Evolutionary conservation across 2,797 vertebrate genomes (phyloP).

Genomic region (Ataeniobius toweri): DNA sequence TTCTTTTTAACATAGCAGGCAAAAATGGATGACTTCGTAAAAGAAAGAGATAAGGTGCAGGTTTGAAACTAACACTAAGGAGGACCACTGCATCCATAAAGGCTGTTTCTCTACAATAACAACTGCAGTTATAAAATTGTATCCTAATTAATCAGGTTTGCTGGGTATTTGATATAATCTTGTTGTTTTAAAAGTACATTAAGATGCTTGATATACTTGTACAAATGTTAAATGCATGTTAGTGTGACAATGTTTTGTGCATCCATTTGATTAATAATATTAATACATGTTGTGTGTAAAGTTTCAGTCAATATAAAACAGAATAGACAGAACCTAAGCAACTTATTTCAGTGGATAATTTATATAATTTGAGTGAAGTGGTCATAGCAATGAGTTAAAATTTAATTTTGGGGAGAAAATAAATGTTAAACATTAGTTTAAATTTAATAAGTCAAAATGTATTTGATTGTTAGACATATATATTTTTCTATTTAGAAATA

Average conservation of each 20-base stretch:
- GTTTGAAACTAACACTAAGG: background rate
- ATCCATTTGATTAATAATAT: background rate
- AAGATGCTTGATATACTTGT: background rate
- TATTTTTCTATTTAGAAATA: no score
- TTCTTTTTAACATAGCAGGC: background rate
- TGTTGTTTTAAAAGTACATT: background rate
- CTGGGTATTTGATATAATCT: background rate
- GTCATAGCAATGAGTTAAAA: no score
- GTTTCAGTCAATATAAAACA: background rate
- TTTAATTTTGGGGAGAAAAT: no score
- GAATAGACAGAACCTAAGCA: background rate
- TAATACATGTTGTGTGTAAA: background rate
- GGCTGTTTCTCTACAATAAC: background rate
- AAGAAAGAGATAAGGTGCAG: background rate
- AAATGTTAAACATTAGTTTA: no score
- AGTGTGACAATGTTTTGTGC: background rate
- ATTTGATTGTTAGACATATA: no score
- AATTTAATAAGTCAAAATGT: no score
- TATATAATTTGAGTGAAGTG: no score
- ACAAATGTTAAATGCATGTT: background rate
- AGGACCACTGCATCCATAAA: background rate
- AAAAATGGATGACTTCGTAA: background rate
- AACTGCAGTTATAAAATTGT: background rate
- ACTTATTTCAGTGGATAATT: no score
- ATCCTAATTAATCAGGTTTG: background rate